Evolutionary conservation across 2,888 invertebrate species (phyloP), one percentile per base, ranked within the genome.

Genomic region (Orthosia incerta): DNA sequence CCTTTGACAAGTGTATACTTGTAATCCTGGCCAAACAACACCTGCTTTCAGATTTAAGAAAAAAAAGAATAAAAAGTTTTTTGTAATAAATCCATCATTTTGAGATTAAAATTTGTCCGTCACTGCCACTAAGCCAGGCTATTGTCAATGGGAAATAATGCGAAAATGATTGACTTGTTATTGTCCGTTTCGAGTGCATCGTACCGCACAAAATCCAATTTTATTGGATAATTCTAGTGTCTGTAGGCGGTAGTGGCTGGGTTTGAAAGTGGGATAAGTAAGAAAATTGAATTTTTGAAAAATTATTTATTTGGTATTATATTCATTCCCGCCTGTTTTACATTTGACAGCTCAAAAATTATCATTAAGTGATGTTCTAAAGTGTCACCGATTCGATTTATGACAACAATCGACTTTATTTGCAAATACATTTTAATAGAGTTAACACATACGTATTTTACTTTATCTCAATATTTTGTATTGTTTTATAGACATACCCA

Each of bases 131-230:
- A 74, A 71, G 75, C 76, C 56, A 56, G 68, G 77, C 73, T 80
- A 86, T 91, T 87, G 86, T 87, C 70, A 85, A 88, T 83, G 84
- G 74, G 92, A 92, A 92, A 93, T 95, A 91, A 94, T 92, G 90
- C 86, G 86, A 88, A 91, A 91, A 92, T 94, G 93, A 95, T 94
- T 92, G 94, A 94, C 94, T 93, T 87, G 87, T 91, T 89, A 89
- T 88, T 88, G 89, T 88, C 62, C 73, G 78, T 74, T 86, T 71
- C 67, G 74, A 85, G 85, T 86, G 88, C 86, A 85, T 80, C 77
- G 87, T 85, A 89, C 88, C 92, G 90, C 83, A 88, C 84, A 86
- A 88, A 94, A 93, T 94, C 90, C 90, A 90, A 93, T 93, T 94
- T 92, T 93, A 92, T 93, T 92, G 89, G 89, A 89, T 92, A 91